Conservation (phyloP, 2,797 vertebrate species). For the Pseudochirops cupreus region DNA sequence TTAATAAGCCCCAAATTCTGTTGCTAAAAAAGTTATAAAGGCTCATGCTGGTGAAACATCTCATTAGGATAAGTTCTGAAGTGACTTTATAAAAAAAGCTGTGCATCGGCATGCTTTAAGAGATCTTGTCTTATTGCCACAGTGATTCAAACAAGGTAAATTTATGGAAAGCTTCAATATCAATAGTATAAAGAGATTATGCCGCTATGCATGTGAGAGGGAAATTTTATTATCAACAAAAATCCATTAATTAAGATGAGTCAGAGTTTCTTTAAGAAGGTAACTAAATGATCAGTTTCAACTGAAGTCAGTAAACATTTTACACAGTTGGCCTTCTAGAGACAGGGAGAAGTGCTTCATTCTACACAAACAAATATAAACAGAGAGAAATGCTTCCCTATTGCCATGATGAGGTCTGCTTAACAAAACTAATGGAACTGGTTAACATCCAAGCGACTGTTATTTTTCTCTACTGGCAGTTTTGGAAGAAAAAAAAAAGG, state of each 20-base stretch:
- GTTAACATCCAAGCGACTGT: slow-evolving; percentile 45
- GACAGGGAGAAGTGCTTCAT: slow-evolving; percentile 14
- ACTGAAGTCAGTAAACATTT: slow-evolving; percentile 71
- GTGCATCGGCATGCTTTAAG: slow-evolving; percentile 64
- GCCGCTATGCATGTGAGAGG: slow-evolving; percentile 57
- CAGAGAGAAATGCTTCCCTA: slow-evolving; percentile 57
- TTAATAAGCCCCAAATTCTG: slow-evolving; percentile 56
- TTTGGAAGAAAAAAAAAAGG: neutral
- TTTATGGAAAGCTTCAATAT: slow-evolving; percentile 66
- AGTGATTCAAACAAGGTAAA: slow-evolving; percentile 41
- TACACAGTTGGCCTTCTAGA: neutral
- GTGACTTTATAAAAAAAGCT: slow-evolving; percentile 60
- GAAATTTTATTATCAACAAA: slow-evolving; percentile 66
- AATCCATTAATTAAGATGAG: slow-evolving; percentile 78
- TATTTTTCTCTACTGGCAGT: slow-evolving; percentile 71
- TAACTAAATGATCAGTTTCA: slow-evolving; percentile 75
- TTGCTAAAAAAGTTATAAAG: slow-evolving; percentile 43
- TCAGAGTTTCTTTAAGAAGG: slow-evolving; percentile 75
- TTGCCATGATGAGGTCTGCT: slow-evolving; percentile 62
- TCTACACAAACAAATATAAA: neutral
- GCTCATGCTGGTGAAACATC: slow-evolving; percentile 63
- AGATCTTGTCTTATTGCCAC: slow-evolving; percentile 62
- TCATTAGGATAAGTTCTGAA: slow-evolving; percentile 62
- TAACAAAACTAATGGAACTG: slow-evolving; percentile 56
- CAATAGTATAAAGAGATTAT: slow-evolving; percentile 77